These are phyloP conservation scores for Emydocephalus ijimae DNA, from an alignment of 2,113 vertebrate genomes.

Conservation along the genomic window DNA sequence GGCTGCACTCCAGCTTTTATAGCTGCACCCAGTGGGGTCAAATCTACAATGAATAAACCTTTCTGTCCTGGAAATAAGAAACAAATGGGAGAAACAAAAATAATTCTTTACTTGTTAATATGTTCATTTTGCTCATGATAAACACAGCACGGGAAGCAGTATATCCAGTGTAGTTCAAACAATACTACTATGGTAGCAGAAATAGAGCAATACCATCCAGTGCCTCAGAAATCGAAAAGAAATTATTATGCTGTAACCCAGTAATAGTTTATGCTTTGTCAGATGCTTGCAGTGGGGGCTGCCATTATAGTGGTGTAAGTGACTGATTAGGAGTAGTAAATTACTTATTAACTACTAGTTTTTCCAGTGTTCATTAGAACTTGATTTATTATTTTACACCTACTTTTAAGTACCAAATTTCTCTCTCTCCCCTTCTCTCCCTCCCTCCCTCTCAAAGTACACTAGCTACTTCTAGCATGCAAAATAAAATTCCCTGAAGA, in stretches of 20 bases:
- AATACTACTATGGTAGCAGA: neutral
- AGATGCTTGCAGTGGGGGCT: neutral
- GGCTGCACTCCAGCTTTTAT: conserved; percentile 79
- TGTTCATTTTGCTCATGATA: neutral
- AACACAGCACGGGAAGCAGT: neutral
- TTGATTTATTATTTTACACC: conserved; percentile 4
- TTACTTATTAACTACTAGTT: neutral
- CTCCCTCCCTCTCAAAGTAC: neutral
- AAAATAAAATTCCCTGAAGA: neutral
- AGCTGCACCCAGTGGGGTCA: conserved; percentile 74
- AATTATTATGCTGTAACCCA: neutral
- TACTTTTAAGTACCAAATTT: neutral
- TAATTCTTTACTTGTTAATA: neutral
- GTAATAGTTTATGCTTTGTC: neutral
- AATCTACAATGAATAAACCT: conserved; percentile 78
- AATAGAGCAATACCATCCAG: neutral
- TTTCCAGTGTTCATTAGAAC: neutral
- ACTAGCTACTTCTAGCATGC: neutral
- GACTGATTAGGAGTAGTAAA: neutral
- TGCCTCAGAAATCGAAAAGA: neutral
- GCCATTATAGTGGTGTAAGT: neutral
- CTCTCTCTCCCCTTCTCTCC: neutral
- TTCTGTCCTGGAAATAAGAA: conserved; percentile 68
- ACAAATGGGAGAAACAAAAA: neutral
- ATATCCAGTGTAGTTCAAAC: neutral